Base-by-base conservation (phyloP, 2,888 invertebrate genomes). In the Athetis lepigone region DNA sequence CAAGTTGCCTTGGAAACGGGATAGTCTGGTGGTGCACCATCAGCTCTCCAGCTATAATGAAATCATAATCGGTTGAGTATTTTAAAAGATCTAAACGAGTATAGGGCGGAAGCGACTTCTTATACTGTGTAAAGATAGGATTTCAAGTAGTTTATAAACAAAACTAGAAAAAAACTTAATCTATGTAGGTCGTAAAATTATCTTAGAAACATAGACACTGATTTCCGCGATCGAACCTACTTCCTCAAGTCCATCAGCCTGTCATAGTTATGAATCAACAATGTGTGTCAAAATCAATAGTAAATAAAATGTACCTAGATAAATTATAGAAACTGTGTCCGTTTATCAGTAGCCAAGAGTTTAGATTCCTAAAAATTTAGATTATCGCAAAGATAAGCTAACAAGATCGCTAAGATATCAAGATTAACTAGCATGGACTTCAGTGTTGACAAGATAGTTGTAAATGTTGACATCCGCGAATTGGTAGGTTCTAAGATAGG, bases 361-460 rank as follows among this genome's bases (percentile, higher is more conserved):
- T 36, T 16, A 13, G 6, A 52, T 66, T 42, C 21, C 33, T 33
- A 33, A 33, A 33, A 13, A 4, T 33, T 19, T 13, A 42, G 40
- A 55, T 62, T 62, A 67, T 55, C 25, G n/a, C 5, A 0, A 19
- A 27, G 62, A 63, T 67, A 67, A 36, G 21, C 33, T 61, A 18
- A 39, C 27, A 40, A 57, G 21, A 9, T 8, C 13, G 7, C 29
- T 29, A 29, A n/a, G 29, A 29, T 60, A 60, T 60, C 40, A n/a
- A n/a, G n/a, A n/a, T n/a, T n/a, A n/a, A 29, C 8, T 33, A 33
- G n/a, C 0, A 19, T 9, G 23, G 9, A 33, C 33, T 55, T 55
- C 25, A 19, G n/a, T 40, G 19, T 19, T n/a, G 8, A 52, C 18
- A 11, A 6, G 11, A 23, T 18, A 6, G 11, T 18, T 18, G 13